A percentile compares a stretch with the other conserved stretches of the same genome.
phyloP scores from a whole-genome alignment of 2,113 vertebrate genomes.

The Salvelinus alpinus region DNA sequence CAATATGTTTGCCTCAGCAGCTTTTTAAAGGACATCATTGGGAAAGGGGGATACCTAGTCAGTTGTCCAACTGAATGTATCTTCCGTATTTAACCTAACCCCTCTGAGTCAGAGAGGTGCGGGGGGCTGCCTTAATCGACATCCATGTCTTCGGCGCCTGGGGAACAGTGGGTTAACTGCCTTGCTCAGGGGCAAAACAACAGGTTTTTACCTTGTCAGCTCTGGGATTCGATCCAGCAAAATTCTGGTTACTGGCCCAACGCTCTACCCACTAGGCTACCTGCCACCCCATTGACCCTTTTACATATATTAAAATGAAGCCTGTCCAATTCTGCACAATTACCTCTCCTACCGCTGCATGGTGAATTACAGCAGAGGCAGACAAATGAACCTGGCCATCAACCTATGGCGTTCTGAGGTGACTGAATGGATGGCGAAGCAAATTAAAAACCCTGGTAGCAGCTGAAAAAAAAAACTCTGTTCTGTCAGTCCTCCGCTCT shows the following conservation, averaged over 20 bases:
- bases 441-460: constrained; percentile 51
- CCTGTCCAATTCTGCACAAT: constrained; percentile 22
- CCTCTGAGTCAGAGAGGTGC: no score
- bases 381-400: constrained; percentile 19
- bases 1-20: constrained; percentile 60
- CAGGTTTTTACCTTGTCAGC: no score
- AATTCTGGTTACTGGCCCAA: no score
- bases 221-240: no score
- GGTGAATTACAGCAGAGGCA: constrained; percentile 59
- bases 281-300: constrained; percentile 30
- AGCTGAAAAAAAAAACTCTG: constrained; percentile 16
- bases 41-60: no score
- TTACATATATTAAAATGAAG: constrained; percentile 47
- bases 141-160: no score
- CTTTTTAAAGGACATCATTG: constrained; percentile 48
- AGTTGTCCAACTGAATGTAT: no score
- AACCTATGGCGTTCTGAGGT: constrained; percentile 15
- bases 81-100: no score
- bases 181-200: no score
- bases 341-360: constrained; percentile 21
- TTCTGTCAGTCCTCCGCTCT: constrained; percentile 52
- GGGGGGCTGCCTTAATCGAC: no score
- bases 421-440: constrained; percentile 38
- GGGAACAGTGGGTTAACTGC: no score
- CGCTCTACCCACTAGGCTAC: no score